phyloP scores from a whole-genome alignment of 2,888 invertebrate genomes.

The Rotaria magnacalcarata region DNA sequence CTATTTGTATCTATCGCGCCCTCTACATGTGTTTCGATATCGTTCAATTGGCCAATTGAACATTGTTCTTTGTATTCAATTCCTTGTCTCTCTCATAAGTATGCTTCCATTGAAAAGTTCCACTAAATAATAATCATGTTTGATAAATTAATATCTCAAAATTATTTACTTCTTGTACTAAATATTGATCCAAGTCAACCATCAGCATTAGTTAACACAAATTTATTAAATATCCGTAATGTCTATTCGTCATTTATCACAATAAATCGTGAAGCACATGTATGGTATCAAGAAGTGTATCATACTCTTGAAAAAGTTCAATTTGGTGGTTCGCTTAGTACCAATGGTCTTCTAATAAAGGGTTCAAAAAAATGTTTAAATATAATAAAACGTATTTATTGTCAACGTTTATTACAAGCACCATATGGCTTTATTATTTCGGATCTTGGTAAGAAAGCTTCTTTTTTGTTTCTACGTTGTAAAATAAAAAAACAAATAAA shows the following conservation, averaged over 20 bases:
- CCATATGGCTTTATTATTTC: constrained; percentile 10
- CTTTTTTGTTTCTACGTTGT: background rate
- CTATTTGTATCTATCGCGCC: background rate
- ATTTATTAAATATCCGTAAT: constrained; percentile 11
- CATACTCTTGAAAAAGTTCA: background rate
- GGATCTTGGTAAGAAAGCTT: background rate
- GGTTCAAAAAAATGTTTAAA: background rate
- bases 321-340: constrained; percentile 18
- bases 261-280: constrained; percentile 29
- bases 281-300: constrained; percentile 19
- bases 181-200: background rate
- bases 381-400: background rate
- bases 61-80: background rate
- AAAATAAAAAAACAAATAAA: background rate
- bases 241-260: constrained; percentile 4
- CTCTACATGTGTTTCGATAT: background rate
- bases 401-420: constrained; percentile 9
- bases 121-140: background rate
- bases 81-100: background rate
- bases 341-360: background rate
- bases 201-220: background rate
- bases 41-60: constrained; percentile 17
- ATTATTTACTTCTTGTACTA: background rate
- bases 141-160: background rate
- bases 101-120: constrained; percentile 9